phyloP scores from a whole-genome alignment of 2,797 vertebrate species.

The Typhlichthys eigenmanni region DNA sequence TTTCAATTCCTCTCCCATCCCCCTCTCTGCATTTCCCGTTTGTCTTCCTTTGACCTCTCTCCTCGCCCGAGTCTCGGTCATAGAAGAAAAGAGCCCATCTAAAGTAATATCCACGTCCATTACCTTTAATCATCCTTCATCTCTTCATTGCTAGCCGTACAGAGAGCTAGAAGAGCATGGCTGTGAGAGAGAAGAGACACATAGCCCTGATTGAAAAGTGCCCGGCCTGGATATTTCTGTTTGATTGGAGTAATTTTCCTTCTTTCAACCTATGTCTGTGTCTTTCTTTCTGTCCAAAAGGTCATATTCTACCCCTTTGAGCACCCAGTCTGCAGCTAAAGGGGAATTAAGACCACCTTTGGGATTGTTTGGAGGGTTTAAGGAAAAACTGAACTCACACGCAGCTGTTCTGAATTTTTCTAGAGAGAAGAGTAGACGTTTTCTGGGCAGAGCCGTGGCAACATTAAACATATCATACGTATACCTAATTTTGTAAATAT shows the following conservation, averaged over 20 bases:
- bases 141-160: slow-evolving; percentile 29
- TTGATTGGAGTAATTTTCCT: no score
- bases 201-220: not conserved
- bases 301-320: no score
- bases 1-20: not conserved
- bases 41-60: slow-evolving; percentile 10
- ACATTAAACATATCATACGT: no score
- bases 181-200: slow-evolving; percentile 41
- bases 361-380: slow-evolving; percentile 25
- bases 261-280: slow-evolving; percentile 56
- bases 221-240: slow-evolving; percentile 50
- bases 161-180: not conserved
- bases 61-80: slow-evolving; percentile 22
- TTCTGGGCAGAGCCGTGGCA: not conserved
- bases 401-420: slow-evolving; percentile 16
- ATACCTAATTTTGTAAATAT: no score
- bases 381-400: slow-evolving; percentile 19
- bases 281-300: slow-evolving; percentile 79
- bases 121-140: slow-evolving; percentile 55
- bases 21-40: slow-evolving; percentile 4
- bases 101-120: slow-evolving; percentile 82
- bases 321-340: no score
- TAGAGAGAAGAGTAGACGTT: not conserved
- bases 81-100: slow-evolving; percentile 41
- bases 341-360: no score